Conservation (phyloP, 2,113 vertebrate species). For the Leptodactylus fuscus region DNA sequence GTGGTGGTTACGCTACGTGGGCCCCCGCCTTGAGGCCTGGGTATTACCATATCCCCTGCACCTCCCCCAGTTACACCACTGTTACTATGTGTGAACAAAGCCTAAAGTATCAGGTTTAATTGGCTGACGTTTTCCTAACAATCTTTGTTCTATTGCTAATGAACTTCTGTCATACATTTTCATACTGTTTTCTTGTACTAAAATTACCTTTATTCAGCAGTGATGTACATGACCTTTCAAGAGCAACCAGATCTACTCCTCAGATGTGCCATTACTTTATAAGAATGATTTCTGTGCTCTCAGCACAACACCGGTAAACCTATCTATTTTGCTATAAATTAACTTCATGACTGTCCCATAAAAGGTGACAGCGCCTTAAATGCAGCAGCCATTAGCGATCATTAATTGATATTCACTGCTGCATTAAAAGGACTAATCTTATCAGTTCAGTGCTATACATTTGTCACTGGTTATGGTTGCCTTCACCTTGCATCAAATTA, state of each 20-base stretch:
- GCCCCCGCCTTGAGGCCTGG: too few species aligned
- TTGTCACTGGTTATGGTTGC: not conserved
- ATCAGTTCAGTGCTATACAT: not conserved
- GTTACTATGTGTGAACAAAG: too few species aligned
- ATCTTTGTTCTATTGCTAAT: not conserved
- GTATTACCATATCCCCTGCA: too few species aligned
- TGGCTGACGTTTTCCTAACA: not conserved
- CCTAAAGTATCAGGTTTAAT: too few species aligned
- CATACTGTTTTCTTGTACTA: slow-evolving; percentile 5
- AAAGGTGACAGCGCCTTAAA: slow-evolving; percentile 39
- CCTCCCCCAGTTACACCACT: too few species aligned
- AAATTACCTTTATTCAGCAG: slow-evolving; percentile 28
- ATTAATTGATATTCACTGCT: slow-evolving; percentile 42
- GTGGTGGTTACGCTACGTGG: too few species aligned
- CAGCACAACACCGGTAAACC: slow-evolving; percentile 2
- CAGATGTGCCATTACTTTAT: slow-evolving; percentile 24
- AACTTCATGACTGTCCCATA: slow-evolving; percentile 30
- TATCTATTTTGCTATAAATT: slow-evolving; percentile 47
- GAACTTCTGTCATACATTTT: slow-evolving; percentile 3
- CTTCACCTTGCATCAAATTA: not conserved
- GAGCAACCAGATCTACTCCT: not conserved
- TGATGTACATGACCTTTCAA: slow-evolving; percentile 47
- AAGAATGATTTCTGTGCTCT: slow-evolving; percentile 13
- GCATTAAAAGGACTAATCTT: not conserved
- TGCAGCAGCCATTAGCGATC: slow-evolving; percentile 27